Evolutionary conservation across 2,888 invertebrate genomes (phyloP).

Genomic region (Vandiemenella viatica): DNA sequence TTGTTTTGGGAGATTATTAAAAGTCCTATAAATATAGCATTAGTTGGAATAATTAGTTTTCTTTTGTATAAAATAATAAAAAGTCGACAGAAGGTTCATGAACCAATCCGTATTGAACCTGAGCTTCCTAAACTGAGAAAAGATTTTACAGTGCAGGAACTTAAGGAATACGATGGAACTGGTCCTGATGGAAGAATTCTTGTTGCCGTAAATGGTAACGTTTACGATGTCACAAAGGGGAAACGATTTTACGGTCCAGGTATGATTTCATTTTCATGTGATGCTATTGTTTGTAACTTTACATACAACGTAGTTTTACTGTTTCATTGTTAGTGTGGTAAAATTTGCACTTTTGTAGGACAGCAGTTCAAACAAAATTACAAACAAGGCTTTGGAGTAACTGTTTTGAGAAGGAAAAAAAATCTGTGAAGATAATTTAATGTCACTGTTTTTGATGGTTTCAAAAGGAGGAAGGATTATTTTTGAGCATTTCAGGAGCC

Average conservation of each 20-base stretch:
- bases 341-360: too few relatives aligned
- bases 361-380: too few relatives aligned
- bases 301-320: neutral
- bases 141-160: constrained; percentile 80
- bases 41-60: constrained; percentile 51
- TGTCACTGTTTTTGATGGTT: too few relatives aligned
- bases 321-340: too few relatives aligned
- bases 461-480: too few relatives aligned
- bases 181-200: constrained; percentile 76
- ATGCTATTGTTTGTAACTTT: neutral
- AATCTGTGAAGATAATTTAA: too few relatives aligned
- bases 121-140: constrained; percentile 64
- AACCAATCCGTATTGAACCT: constrained; percentile 34
- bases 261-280: constrained; percentile 27
- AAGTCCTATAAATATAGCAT: constrained; percentile 54
- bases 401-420: too few relatives aligned
- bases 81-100: constrained; percentile 24
- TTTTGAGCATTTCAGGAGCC: too few relatives aligned
- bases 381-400: too few relatives aligned
- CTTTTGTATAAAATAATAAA: constrained; percentile 61
- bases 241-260: constrained; percentile 89
- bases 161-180: constrained; percentile 73
- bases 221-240: constrained; percentile 87
- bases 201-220: constrained; percentile 85
- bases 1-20: constrained; percentile 45